A percentile compares a stretch with the other conserved stretches of the same genome.
These are phyloP conservation scores for Poliocrania exsul DNA, from an alignment of 2,797 vertebrate genomes.

Conservation along the genomic window DNA sequence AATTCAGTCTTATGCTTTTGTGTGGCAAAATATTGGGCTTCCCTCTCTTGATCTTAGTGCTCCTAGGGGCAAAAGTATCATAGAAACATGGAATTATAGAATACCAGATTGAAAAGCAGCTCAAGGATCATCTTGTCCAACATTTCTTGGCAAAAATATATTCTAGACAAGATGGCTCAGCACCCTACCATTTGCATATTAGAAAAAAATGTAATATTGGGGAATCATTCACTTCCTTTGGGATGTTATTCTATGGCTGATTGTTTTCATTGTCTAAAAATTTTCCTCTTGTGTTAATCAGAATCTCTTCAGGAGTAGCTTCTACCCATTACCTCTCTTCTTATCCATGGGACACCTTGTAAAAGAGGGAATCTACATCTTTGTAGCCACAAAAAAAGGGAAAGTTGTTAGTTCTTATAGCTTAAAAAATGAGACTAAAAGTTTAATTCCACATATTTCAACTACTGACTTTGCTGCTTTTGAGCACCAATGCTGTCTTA, in stretches of 20 bases:
- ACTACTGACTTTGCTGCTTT: neutral
- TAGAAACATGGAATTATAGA: neutral
- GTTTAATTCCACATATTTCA: neutral
- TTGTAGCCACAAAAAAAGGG: neutral
- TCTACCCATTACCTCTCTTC: neutral
- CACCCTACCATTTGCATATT: neutral
- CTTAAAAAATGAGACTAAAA: neutral
- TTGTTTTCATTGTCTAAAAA: neutral
- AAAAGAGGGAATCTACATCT: neutral
- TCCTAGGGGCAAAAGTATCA: neutral
- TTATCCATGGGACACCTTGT: accelerated
- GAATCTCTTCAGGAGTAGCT: neutral
- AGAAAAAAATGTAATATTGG: neutral
- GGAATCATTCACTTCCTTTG: neutral
- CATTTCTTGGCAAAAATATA: neutral
- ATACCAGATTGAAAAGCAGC: neutral
- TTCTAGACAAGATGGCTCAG: neutral
- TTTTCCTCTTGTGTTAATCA: neutral
- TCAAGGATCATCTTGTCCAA: neutral
- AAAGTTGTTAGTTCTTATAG: neutral
- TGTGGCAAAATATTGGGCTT: neutral
- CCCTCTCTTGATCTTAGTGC: neutral
- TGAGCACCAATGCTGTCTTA: neutral
- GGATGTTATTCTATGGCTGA: neutral
- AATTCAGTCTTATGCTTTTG: neutral